These are phyloP conservation scores for Prunella himalayana DNA, from an alignment of 2,113 vertebrate species.

Conservation along the genomic window DNA sequence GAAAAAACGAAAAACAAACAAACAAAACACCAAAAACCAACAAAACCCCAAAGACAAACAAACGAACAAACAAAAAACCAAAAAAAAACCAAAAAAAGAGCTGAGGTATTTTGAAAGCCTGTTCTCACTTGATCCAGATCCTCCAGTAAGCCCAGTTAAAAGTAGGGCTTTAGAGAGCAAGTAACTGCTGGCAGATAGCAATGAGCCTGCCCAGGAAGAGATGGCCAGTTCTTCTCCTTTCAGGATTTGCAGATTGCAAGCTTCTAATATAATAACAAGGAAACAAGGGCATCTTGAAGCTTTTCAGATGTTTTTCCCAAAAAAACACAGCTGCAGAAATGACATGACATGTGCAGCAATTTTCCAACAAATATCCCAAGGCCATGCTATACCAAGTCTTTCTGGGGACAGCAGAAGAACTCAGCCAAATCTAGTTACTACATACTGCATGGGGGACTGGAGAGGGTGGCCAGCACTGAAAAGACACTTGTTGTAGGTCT, in stretches of 20 bases:
- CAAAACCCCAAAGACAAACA: no score
- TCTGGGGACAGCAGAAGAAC: background rate
- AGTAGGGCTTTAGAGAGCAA: background rate
- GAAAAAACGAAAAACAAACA: rapidly evolving
- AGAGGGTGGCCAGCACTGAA: background rate
- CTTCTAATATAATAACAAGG: background rate
- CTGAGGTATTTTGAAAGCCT: background rate
- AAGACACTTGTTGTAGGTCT: background rate
- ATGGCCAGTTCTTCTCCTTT: background rate
- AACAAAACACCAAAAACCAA: no score
- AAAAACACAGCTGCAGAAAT: background rate
- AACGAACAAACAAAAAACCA: no score
- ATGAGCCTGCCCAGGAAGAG: background rate
- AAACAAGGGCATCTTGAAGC: background rate
- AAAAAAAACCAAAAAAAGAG: no score
- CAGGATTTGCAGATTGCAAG: background rate
- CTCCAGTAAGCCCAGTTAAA: background rate
- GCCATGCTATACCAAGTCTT: background rate
- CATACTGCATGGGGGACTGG: background rate
- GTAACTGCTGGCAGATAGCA: background rate
- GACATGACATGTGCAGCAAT: background rate
- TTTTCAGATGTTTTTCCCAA: background rate
- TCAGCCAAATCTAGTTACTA: background rate
- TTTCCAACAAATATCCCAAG: background rate
- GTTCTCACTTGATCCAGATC: background rate